Evolutionary conservation across 2,888 invertebrate genomes (phyloP).

Genomic region (Drosophila lutescens): DNA sequence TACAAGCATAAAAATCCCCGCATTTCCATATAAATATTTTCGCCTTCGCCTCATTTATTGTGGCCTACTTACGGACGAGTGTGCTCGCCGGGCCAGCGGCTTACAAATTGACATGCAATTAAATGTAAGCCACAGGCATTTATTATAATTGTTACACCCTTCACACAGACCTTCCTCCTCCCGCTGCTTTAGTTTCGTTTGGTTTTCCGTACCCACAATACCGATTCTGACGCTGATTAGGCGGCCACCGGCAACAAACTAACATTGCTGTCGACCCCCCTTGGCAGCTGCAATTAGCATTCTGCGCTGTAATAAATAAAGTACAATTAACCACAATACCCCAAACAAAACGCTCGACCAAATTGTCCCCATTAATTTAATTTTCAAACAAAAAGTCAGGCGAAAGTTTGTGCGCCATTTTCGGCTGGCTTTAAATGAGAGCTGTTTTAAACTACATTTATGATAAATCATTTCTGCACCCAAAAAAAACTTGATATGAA

Average conservation of each 20-base stretch:
- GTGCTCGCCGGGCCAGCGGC: constrained; percentile 19
- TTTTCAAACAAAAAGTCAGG: constrained; percentile 4
- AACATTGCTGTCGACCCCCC: constrained; percentile 39
- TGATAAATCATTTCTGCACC: too few relatives aligned
- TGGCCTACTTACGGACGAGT: constrained; percentile 56
- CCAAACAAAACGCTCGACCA: constrained; percentile 61
- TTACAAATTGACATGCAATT: constrained; percentile 68
- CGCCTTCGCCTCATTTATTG: constrained; percentile 48
- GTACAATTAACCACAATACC: constrained; percentile 69
- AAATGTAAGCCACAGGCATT: constrained; percentile 56
- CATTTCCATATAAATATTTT: constrained; percentile 41
- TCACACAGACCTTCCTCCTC: background rate
- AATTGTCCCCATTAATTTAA: constrained; percentile 26
- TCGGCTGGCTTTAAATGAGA: background rate
- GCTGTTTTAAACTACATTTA: background rate
- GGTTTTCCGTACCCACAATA: background rate
- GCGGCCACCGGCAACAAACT: constrained; percentile 46
- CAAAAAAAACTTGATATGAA: too few relatives aligned
- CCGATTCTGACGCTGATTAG: constrained; percentile 61
- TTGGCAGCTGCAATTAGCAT: constrained; percentile 68
- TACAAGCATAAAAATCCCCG: constrained; percentile 47
- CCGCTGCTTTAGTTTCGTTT: background rate
- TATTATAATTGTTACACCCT: constrained; percentile 56
- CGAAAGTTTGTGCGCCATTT: background rate
- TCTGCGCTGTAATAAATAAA: constrained; percentile 71